Percentiles rank a stretch among this genome's conserved stretches.
Evolutionary conservation across 2,113 vertebrate genomes (phyloP).

Genomic region (Epinephelus moara): DNA sequence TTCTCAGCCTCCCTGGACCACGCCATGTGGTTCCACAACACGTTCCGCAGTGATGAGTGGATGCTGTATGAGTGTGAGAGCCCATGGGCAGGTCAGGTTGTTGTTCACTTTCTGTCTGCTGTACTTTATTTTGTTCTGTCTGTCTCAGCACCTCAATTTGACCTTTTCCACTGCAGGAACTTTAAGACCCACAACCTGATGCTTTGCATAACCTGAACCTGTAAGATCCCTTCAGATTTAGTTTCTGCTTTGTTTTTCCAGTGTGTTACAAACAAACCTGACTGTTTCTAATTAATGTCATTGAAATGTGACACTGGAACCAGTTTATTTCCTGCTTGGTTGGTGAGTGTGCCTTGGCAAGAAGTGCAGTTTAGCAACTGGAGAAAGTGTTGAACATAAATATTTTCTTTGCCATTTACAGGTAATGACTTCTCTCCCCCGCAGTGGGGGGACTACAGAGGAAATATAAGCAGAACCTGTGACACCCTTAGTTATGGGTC

Average conservation of each 20-base stretch:
- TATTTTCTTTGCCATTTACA: no score
- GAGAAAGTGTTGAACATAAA: no score
- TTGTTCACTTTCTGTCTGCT: not conserved
- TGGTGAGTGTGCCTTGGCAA: no score
- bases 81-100: slow-evolving; percentile 92
- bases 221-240: not conserved
- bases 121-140: not conserved
- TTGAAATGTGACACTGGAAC: not conserved
- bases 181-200: not conserved
- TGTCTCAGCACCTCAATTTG: no score
- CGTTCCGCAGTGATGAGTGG: slow-evolving; percentile 95
- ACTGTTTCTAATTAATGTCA: not conserved
- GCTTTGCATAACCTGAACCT: not conserved
- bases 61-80: slow-evolving; percentile 97
- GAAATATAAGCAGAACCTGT: not conserved
- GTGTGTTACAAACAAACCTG: not conserved
- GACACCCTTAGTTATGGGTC: not conserved
- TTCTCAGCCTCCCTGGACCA: slow-evolving; percentile 93
- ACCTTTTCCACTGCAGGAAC: not conserved
- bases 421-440: no score
- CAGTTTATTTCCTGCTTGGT: not conserved
- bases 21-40: slow-evolving; percentile 96
- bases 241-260: not conserved
- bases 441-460: not conserved
- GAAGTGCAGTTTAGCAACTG: no score